Conservation (phyloP, 2,113 vertebrate species). For the Pluvialis apricaria region DNA sequence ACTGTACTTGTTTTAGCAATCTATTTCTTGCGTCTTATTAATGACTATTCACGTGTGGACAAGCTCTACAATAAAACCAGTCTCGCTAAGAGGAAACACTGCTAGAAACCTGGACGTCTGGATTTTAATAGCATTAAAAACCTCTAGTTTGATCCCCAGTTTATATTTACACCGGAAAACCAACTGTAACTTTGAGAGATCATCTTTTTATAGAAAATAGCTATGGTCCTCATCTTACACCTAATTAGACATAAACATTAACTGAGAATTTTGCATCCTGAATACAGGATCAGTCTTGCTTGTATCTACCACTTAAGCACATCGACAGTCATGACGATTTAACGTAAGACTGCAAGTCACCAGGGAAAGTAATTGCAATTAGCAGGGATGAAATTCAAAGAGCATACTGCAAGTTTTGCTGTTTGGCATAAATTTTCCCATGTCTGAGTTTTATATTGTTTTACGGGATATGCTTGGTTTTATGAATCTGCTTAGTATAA, state of each 20-base stretch:
- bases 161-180: neutral
- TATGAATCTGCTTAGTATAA: slow-evolving; percentile 12
- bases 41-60: neutral
- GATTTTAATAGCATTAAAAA: neutral
- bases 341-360: neutral
- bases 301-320: neutral
- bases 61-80: neutral
- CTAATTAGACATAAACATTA: slow-evolving; percentile 30
- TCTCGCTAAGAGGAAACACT: neutral
- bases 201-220: neutral
- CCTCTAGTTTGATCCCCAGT: neutral
- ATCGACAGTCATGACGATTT: neutral
- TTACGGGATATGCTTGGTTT: neutral
- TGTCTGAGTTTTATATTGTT: neutral
- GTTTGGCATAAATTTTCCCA: neutral
- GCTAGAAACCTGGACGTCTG: neutral
- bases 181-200: neutral
- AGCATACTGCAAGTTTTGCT: neutral
- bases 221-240: neutral
- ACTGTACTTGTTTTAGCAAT: neutral
- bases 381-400: slow-evolving; percentile 20
- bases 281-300: slow-evolving; percentile 21
- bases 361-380: neutral
- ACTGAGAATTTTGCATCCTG: neutral
- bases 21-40: neutral